Evolutionary conservation across 2,888 invertebrate genomes (phyloP).

Genomic region (Aleiodes leptofemur): DNA sequence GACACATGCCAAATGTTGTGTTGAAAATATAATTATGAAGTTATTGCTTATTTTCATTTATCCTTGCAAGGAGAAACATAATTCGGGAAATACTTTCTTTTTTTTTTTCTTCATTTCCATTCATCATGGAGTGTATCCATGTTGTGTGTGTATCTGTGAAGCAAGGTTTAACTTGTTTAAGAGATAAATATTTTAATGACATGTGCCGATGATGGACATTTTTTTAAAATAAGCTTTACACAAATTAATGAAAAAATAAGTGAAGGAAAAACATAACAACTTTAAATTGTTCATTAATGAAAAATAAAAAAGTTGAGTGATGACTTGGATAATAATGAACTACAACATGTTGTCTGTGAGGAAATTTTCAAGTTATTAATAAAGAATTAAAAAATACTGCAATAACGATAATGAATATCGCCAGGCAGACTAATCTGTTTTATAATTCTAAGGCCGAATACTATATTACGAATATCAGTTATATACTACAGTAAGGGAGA

Average conservation of each 20-base stretch:
- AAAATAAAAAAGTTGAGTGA: conserved; percentile 5
- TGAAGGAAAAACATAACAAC: neutral
- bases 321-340: conserved; percentile 36
- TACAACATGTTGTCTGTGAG: conserved; percentile 47
- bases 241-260: conserved; percentile 28
- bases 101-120: neutral
- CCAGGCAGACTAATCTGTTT: conserved; percentile 69
- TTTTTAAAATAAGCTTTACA: conserved; percentile 30
- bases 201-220: conserved; percentile 33
- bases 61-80: conserved; percentile 47
- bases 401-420: conserved; percentile 64
- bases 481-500: conserved; percentile 60
- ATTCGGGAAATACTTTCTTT: conserved; percentile 17
- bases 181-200: conserved; percentile 35
- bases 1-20: conserved; percentile 49
- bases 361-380: conserved; percentile 40
- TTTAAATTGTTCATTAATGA: conserved; percentile 12
- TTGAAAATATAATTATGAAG: conserved; percentile 50
- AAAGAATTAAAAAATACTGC: conserved; percentile 62
- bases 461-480: conserved; percentile 68
- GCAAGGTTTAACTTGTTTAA: conserved; percentile 29
- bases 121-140: conserved; percentile 3
- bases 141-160: conserved; percentile 28
- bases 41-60: conserved; percentile 57
- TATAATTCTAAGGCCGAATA: conserved; percentile 69